A percentile compares a stretch with the other conserved stretches of the same genome.
Evolutionary conservation across 2,888 invertebrate species (phyloP).

Genomic region (Bimastos eiseni): DNA sequence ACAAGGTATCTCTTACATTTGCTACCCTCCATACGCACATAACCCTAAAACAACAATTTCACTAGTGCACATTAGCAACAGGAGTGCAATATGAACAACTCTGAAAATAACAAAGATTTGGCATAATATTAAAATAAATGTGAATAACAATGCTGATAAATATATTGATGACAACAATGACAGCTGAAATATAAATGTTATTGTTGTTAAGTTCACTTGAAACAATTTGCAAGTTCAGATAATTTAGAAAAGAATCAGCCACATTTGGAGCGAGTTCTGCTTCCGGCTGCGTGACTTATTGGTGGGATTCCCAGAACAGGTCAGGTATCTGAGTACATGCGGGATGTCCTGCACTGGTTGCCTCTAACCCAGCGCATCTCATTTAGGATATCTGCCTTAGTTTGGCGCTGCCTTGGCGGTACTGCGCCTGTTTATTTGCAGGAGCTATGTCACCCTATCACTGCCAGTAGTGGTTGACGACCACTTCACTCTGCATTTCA

Average conservation of each 20-base stretch:
- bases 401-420: too few relatives aligned
- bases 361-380: too few relatives aligned
- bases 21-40: conserved; percentile 53
- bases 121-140: not conserved
- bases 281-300: too few relatives aligned
- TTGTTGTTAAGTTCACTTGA: not conserved
- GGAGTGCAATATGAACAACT: not conserved
- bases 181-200: not conserved
- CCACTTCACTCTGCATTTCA: too few relatives aligned
- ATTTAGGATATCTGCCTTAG: too few relatives aligned
- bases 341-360: too few relatives aligned
- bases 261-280: too few relatives aligned
- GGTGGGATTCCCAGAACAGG: too few relatives aligned
- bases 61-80: not conserved
- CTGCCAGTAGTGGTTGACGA: too few relatives aligned
- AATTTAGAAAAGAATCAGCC: not conserved
- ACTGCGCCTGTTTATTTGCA: too few relatives aligned
- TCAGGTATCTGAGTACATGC: too few relatives aligned
- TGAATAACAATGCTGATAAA: not conserved
- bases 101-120: conserved; percentile 27
- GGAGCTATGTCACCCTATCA: too few relatives aligned
- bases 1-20: conserved; percentile 53
- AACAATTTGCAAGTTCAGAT: not conserved
- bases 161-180: not conserved
- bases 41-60: conserved; percentile 50